phyloP scores from a whole-genome alignment of 2,888 invertebrate species.

The Noctua janthe region DNA sequence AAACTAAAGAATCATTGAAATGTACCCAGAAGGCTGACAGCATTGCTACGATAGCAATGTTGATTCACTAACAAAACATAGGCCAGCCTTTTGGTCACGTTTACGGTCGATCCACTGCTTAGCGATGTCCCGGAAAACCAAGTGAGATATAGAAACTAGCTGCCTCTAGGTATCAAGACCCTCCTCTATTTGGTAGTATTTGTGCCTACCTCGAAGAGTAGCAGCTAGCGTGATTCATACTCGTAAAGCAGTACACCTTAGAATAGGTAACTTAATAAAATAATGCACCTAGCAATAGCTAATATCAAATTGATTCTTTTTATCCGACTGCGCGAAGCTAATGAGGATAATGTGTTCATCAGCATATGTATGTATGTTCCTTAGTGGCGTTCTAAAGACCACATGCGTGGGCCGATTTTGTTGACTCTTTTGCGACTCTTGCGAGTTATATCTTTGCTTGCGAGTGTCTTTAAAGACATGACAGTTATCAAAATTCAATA shows the following conservation, averaged over 20 bases:
- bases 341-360: background rate
- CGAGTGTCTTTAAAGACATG: too few relatives aligned
- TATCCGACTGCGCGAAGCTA: background rate
- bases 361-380: too few relatives aligned
- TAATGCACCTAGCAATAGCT: background rate
- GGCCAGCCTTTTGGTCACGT: background rate
- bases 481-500: too few relatives aligned
- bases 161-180: background rate
- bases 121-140: background rate
- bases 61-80: background rate
- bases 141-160: background rate
- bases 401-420: too few relatives aligned
- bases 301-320: background rate
- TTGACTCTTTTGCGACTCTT: too few relatives aligned
- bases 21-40: background rate
- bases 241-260: constrained; percentile 6
- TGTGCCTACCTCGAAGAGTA: background rate
- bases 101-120: background rate
- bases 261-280: background rate
- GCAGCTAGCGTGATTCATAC: too few relatives aligned
- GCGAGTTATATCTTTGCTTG: too few relatives aligned
- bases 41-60: background rate
- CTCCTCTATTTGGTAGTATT: background rate
- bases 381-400: too few relatives aligned
- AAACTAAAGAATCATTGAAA: background rate